Base-by-base conservation (phyloP, 2,888 invertebrate genomes). In the Agriopis aurantiaria region DNA sequence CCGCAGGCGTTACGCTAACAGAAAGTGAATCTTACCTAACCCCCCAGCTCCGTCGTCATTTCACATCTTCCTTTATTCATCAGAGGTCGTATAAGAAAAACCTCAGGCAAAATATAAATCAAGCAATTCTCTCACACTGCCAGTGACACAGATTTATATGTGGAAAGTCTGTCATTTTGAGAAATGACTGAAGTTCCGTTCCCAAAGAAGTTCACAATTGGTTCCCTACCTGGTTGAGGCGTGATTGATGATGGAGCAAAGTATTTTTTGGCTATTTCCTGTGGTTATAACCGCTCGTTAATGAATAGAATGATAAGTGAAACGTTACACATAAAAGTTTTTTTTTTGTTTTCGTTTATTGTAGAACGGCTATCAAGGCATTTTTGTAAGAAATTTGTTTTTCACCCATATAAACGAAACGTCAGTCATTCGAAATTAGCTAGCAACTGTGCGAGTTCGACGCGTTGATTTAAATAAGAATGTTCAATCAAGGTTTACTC, bases 131-230 rank as follows among this genome's bases (percentile, higher is more conserved):
- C 77, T 74, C 78, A 79, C 75, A 77, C 77, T 85, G 86, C 78
- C 75, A 69, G 75, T 81, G 85, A 87, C 87, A 80, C 75, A 78
- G 85, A 85, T 85, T 85, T 85, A 85, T 85, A 82, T 80, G 85
- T 84, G 83, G 79, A 78, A 82, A 85, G 82, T 86, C 83, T 84
- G 86, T 86, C 86, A 88, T 85, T 88, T 83, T 88, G 88, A 89
- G 85, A 86, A 89, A 89, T 88, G 88, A 86, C 83, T 82, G 73
- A 78, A 86, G 83, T 86, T 87, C 82, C 81, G 81, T 75, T 81
- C 80, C 79, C 80, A 76, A 79, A 77, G 80, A 82, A 82, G 82
- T 81, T 84, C 81, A 83, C 83, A 83, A 84, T 85, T 79, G 82
- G 78, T 77, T 78, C 73, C 55, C 58, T 82, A 84, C 85, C 83